Evolutionary conservation across 2,797 vertebrate species (phyloP), one percentile per base, ranked within the genome.

Genomic region (Periparus ater): DNA sequence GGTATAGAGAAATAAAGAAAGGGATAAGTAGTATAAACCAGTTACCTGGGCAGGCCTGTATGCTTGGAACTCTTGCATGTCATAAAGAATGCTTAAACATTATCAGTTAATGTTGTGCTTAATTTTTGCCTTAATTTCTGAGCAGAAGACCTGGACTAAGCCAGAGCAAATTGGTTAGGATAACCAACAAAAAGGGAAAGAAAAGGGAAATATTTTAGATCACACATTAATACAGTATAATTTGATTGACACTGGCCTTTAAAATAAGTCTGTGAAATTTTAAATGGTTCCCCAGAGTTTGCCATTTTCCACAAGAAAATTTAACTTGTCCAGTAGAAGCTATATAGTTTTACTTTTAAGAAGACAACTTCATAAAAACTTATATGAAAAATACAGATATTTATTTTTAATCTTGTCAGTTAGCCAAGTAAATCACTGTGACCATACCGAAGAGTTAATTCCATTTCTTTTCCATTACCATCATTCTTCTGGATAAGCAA

Each of bases 391-490:
- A 72, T 83, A 68, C 30, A 60, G 32, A 48, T 80, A 92, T 18
- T 83, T 86, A 34, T 58, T 87, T 89, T 87, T 77, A 92, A 75
- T 82, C 79, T 95, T 96, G 76, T 96, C 80, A 95, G 48, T 96
- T 97, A 94, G 63, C 75, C 78, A 91, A 84, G 57, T 95, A 96
- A 94, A 91, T 95, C 83, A 90, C 87, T 95, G 61, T 95, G 85
- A 96, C 88, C 91, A 93, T 96, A 91, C 34, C 68, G 81, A 91
- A 92, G 92, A 95, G 89, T 93, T 95, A 96, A 98, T 95, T 97
- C 84, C 45, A 94, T 97, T 97, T 97, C 80, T 96, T 96, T 97
- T 96, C 73, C 89, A 94, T 97, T 96, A 95, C 88, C 73, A 89
- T 97, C 90, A 82, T 96, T 96, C 79, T 95, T 92, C 68, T 96